Conservation (phyloP, 2,888 invertebrate species). For the Perithous albicinctus region DNA sequence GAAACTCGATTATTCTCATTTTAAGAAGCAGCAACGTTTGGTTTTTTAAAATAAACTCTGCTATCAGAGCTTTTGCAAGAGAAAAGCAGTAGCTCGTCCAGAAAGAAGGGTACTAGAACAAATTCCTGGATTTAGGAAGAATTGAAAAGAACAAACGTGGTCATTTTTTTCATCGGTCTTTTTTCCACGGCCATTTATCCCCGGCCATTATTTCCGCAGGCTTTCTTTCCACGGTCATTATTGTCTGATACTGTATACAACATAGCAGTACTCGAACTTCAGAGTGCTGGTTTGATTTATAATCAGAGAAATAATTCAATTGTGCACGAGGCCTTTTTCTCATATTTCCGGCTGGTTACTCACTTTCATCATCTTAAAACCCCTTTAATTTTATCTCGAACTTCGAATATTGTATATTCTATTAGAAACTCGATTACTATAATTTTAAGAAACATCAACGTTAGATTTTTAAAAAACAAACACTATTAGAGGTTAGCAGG, state of each 20-base stretch:
- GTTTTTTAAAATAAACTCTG: too few relatives aligned
- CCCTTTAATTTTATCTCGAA: background rate
- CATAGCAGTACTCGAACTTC: constrained; percentile 37
- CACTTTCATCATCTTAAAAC: background rate
- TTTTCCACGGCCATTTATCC: too few relatives aligned
- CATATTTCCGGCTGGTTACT: background rate
- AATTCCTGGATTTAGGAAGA: constrained; percentile 37
- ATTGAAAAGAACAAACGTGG: constrained; percentile 23
- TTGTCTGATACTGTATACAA: constrained; percentile 70
- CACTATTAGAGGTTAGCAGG: too few relatives aligned
- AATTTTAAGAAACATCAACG: background rate
- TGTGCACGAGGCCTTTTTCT: background rate
- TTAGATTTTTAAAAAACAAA: too few relatives aligned
- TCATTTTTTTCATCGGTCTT: too few relatives aligned
- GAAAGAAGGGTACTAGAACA: constrained; percentile 38
- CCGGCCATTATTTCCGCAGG: background rate
- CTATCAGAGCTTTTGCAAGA: too few relatives aligned
- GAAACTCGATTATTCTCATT: background rate
- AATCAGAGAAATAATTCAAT: constrained; percentile 48
- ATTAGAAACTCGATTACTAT: background rate
- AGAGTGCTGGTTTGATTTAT: constrained; percentile 69
- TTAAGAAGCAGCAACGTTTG: background rate
- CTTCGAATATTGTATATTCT: background rate
- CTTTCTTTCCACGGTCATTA: constrained; percentile 71
- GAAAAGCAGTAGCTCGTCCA: constrained; percentile 12